Conservation (phyloP, 2,888 invertebrate species). For the Boloria selene region DNA sequence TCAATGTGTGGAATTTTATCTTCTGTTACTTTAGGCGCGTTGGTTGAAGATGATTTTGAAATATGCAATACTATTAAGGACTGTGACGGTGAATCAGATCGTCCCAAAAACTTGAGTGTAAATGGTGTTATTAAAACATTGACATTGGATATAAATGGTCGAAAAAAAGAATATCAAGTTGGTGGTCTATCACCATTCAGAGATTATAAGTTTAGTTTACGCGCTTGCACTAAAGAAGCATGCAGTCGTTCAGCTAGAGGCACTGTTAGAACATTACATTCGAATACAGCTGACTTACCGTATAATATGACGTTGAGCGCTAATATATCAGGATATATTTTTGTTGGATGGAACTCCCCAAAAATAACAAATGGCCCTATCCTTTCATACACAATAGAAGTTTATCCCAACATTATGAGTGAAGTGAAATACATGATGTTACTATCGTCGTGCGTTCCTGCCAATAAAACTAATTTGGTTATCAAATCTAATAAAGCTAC, state of each 20-base stretch:
- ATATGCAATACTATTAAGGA: constrained; percentile 54
- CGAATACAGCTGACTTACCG: constrained; percentile 58
- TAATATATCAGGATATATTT: constrained; percentile 51
- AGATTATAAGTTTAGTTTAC: constrained; percentile 67
- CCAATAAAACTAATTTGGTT: constrained; percentile 43
- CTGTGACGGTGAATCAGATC: constrained; percentile 54
- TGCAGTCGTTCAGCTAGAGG: constrained; percentile 66
- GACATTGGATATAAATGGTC: constrained; percentile 53
- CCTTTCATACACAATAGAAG: constrained; percentile 64
- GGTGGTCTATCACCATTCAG: constrained; percentile 65
- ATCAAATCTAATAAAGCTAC: constrained; percentile 48
- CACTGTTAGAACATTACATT: constrained; percentile 60
- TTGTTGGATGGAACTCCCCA: constrained; percentile 64
- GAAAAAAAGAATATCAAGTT: constrained; percentile 54
- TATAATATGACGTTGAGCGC: constrained; percentile 46
- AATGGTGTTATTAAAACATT: constrained; percentile 56
- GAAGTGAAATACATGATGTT: constrained; percentile 49
- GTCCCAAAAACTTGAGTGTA: constrained; percentile 52
- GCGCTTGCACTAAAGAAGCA: constrained; percentile 56
- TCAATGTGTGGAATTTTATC: constrained; percentile 66
- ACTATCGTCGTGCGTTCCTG: constrained; percentile 58
- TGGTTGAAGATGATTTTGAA: constrained; percentile 66
- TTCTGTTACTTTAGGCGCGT: constrained; percentile 55
- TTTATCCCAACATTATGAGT: constrained; percentile 51
- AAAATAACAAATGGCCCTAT: constrained; percentile 64